Evolutionary conservation across 64 coral and sea anemone species (phyloP), one percentile per base, ranked within the genome.

Genomic region (Porites australiensis): DNA sequence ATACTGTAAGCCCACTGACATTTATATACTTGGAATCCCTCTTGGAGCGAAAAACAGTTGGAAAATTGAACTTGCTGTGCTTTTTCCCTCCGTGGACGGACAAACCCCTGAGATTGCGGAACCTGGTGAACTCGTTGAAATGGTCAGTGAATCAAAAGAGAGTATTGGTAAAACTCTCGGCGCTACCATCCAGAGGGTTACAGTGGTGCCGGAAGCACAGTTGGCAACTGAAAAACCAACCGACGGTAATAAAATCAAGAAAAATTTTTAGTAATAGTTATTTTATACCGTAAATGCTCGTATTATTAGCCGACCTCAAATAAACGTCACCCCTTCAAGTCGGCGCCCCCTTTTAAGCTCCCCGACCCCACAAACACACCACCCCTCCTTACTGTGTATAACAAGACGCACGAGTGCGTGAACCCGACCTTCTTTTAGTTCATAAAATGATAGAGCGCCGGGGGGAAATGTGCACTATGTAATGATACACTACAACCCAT

Each of bases 71-170:
- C 45, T 82, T 16, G 79, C 58, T 27, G 79, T 82, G 4, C 47
- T 82, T 13, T 82, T 82, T 82, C 79, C 79, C 63, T 54, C 75
- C 55, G 75, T 20, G 50, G 27, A 64, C 5, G 79, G 79, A 8
- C 23, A 82, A 43, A 11, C 43, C 46, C 79, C 79, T 16, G 0
- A 63, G 18, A 14, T 15, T 8, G 3, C 16, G 15, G 3, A 13
- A 16, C 44, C 58, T 5, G 58, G 2, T 13, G 37, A 62, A 18
- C 5, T 82, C 2, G 21, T 64, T 64, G 27, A 82, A 18, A 64
- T 82, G 59, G 11, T 82, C 4, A 4, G 64, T 7, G 59, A 16
- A 59, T 45, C 1, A 8, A 64, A 82, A 64, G 27, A 64, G 19
- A 82, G 10, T 19, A 62, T 82, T 13, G 58, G 19, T 27, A 19